Base-by-base conservation (phyloP, 2,113 vertebrate genomes). In the Cichladusa arquata region DNA sequence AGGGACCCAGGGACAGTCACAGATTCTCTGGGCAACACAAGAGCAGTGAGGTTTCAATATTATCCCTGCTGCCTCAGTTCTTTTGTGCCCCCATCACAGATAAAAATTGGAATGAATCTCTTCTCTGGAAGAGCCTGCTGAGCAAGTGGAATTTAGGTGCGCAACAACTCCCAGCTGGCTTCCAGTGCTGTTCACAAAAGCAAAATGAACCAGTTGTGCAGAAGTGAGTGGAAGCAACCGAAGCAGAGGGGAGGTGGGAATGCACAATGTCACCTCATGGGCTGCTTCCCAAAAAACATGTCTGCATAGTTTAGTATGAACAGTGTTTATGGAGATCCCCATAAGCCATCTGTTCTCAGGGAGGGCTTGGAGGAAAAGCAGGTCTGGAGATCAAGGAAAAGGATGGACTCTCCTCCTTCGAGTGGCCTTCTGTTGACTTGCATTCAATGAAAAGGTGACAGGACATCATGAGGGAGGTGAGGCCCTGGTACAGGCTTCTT, bases 91-190 rank as follows among this genome's bases (percentile, higher is more conserved):
- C 34, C 25, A 48, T 34, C 22, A 8, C 7, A 31, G 42, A 82
- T 7, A 11, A 29, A 67, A 45, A 45, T 11, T 48, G 45, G 69
- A 74, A 78, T 11, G 3, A 82, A 40, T 56, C 76, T 31, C 16
- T 88, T 60, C 81, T 83, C 73, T 31, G 73, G 74, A 57, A 38
- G 42, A 42, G 54, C 90, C 90, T 79, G 86, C 86, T 76, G 60
- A 96, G 86, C 77, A 40, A 91, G 73, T 38, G 38, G 62, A 40
- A 56, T 80, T 77, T 29, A 56, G 85, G 65, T 65, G 56, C 53
- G 48, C 70, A 72, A 2, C 51, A 61, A 22, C n/a, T 69, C 70
- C 87, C 64, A 83, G 42, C 74, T 84, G 83, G 34, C 81, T 66
- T 45, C 4, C 2, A 44, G 48, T 53, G 61, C 78, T 93, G 61